Evolutionary conservation across 2,113 vertebrate genomes (phyloP).

Genomic region (Bambusicola thoracicus): DNA sequence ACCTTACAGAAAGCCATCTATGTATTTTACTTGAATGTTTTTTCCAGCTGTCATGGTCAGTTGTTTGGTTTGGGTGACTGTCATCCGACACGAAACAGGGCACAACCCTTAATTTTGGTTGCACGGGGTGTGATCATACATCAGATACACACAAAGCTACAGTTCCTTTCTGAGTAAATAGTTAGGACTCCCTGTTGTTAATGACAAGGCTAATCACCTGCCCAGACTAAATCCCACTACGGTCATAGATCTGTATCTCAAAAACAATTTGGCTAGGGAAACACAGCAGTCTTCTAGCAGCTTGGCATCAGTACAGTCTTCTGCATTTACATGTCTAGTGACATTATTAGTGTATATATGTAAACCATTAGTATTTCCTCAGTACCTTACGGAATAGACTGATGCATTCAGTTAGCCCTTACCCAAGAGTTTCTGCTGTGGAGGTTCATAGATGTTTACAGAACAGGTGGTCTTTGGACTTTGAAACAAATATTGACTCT

Average conservation of each 20-base stretch:
- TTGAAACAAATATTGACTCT: slow-evolving; percentile 69
- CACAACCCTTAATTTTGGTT: not conserved
- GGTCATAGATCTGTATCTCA: not conserved
- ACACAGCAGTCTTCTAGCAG: not conserved
- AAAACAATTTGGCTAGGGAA: not conserved
- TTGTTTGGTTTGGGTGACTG: not conserved
- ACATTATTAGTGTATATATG: not conserved
- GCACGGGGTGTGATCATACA: not conserved
- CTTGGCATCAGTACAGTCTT: not conserved
- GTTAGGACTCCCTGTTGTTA: not conserved
- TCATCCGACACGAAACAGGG: not conserved
- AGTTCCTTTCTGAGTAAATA: not conserved
- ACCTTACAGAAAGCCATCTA: not conserved
- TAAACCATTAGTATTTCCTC: slow-evolving; percentile 47
- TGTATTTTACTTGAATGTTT: not conserved
- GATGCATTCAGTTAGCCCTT: slow-evolving; percentile 34
- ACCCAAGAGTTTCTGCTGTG: slow-evolving; percentile 32
- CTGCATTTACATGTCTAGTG: not conserved
- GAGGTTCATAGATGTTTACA: slow-evolving; percentile 50
- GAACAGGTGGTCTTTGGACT: slow-evolving; percentile 64
- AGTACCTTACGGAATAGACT: not conserved
- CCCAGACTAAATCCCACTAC: not conserved
- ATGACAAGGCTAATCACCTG: not conserved
- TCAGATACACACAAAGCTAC: not conserved
- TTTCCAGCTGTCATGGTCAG: not conserved